These are phyloP conservation scores for Lethocerus indicus DNA, from an alignment of 1,140 invertebrate species.

Conservation along the genomic window DNA sequence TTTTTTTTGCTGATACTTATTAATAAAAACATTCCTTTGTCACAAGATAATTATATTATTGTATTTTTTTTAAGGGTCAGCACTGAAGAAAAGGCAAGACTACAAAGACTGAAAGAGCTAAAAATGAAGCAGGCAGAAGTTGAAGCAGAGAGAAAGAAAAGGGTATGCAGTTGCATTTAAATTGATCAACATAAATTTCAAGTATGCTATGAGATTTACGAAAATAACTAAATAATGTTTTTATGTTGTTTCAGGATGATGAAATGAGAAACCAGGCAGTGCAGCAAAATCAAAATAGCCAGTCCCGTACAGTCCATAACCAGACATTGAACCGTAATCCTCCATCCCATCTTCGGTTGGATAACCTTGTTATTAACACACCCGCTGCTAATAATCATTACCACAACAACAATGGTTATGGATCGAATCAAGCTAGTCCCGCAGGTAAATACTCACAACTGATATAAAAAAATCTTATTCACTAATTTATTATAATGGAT, in stretches of 20 bases:
- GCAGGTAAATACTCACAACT: constrained; percentile 4
- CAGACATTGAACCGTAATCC: too few relatives aligned
- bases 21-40: too few relatives aligned
- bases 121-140: constrained; percentile 31
- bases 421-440: constrained; percentile 12
- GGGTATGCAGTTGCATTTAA: constrained; percentile 15
- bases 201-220: too few relatives aligned
- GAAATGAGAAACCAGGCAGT: constrained; percentile 27
- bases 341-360: constrained; percentile 25
- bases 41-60: neutral
- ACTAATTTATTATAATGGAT: neutral
- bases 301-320: too few relatives aligned
- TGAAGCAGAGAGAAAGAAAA: constrained; percentile 26
- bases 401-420: constrained; percentile 18
- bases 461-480: neutral
- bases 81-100: constrained; percentile 30
- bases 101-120: constrained; percentile 33
- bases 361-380: constrained; percentile 34
- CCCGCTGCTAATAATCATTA: constrained; percentile 21
- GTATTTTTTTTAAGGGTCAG: constrained; percentile 14
- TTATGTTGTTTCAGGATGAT: constrained; percentile 23
- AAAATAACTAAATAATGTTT: too few relatives aligned
- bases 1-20: neutral
- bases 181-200: too few relatives aligned
- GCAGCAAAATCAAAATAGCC: too few relatives aligned